Evolutionary conservation across 2,797 vertebrate genomes (phyloP), one percentile per base, ranked within the genome.

Genomic region (Brachyalestes nurse): DNA sequence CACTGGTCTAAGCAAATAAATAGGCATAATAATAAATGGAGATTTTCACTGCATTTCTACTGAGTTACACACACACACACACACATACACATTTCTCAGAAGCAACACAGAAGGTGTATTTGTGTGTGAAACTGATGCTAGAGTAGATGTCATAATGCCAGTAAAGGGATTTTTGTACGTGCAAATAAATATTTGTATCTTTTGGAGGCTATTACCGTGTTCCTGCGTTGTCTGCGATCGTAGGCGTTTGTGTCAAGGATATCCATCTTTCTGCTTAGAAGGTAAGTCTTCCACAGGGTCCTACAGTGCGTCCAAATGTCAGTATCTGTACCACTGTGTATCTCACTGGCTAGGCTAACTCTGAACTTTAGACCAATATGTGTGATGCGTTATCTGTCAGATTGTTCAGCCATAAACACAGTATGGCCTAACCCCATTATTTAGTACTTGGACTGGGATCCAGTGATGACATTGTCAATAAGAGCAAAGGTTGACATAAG

Each of bases 201-300:
- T 55, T 62, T 58, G 23, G 1, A 6, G 60, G 47, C 66, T 21
- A 75, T 85, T 91, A 95, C 95, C 92, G 81, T 91, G 49, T 94
- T 93, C 85, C 94, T 94, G 85, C 75, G 92, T 82, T 92, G 88
- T 79, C 90, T 89, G 73, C 89, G 89, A 87, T 95, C 91, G 16
- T 88, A 95, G 40, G 91, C 92, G 1, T 91, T 65, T 4, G 94
- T 95, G 60, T 95, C 94, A 49, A 95, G 90, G 86, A 95, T 95
- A 87, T 95, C 94, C 95, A 95, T 95, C 58, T 89, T 25, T 81
- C 40, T 49, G 19, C 49, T 61, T 13, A 61, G 75, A 75, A 45
- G 34, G 28, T 40, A 82, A 78, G 69, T 84, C 28, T 73, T 47
- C 55, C 58, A 67, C 72, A 77, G 78, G 49, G 74, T 75, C 58